A percentile compares a stretch with the other conserved stretches of the same genome.
Conservation (phyloP, 2,888 invertebrate genomes). For the Melieria omissa region DNA sequence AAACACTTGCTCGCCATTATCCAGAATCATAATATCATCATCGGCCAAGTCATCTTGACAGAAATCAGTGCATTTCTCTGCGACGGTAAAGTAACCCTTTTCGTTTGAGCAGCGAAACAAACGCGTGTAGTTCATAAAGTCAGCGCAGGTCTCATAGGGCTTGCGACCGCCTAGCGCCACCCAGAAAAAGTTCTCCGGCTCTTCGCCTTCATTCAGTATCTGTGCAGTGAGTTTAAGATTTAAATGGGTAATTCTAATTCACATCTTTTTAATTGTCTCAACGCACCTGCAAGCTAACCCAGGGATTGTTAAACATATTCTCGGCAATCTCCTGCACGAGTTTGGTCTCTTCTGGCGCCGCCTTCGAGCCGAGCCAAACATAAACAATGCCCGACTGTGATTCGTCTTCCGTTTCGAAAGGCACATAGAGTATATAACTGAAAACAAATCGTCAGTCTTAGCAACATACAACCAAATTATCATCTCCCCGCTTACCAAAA, state of each 20-base stretch:
- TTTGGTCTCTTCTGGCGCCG: conserved; percentile 85
- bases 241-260: too few relatives aligned
- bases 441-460: conserved; percentile 40
- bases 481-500: conserved; percentile 79
- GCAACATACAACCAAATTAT: background rate
- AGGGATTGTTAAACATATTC: conserved; percentile 87
- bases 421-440: conserved; percentile 92
- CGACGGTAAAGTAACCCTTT: conserved; percentile 98
- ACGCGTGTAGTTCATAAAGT: conserved; percentile 92
- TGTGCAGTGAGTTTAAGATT: conserved; percentile 55
- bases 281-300: conserved; percentile 79
- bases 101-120: conserved; percentile 99
- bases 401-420: conserved; percentile 86
- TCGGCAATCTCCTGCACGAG: conserved; percentile 92
- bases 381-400: conserved; percentile 89
- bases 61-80: conserved; percentile 86
- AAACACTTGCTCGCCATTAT: conserved; percentile 97
- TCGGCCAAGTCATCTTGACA: conserved; percentile 96
- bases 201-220: conserved; percentile 91
- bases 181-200: conserved; percentile 99
- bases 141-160: conserved; percentile 87
- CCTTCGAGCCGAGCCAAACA: conserved; percentile 92
- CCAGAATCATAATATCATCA: conserved; percentile 99
- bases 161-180: conserved; percentile 92
- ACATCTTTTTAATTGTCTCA: background rate